Evolutionary conservation across 2,797 vertebrate species (phyloP).

Genomic region (Dendrocincla tyrannina): DNA sequence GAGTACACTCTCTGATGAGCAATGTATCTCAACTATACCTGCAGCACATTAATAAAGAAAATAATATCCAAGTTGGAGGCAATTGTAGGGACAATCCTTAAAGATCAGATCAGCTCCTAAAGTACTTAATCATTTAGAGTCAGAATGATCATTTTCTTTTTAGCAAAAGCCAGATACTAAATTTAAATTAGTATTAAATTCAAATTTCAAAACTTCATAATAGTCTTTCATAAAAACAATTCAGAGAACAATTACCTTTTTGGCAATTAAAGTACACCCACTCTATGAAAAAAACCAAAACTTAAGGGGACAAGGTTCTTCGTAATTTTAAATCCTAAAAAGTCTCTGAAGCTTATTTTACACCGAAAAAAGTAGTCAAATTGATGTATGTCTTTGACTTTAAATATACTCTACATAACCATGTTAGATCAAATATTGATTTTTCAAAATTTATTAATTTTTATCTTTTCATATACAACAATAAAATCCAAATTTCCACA

Average conservation of each 20-base stretch:
- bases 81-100: not conserved
- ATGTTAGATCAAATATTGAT: not conserved
- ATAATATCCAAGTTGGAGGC: not conserved
- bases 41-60: not conserved
- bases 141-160: not conserved
- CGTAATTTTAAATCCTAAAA: not conserved
- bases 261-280: not conserved
- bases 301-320: not conserved
- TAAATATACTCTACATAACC: not conserved
- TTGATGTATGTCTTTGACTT: not conserved
- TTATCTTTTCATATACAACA: not conserved
- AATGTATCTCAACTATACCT: not conserved
- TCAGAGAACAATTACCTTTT: not conserved
- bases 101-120: not conserved
- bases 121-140: not conserved
- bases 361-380: not conserved
- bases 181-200: not conserved
- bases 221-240: not conserved
- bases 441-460: not conserved
- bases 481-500: not conserved
- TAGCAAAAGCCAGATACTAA: not conserved
- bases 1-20: not conserved
- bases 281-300: not conserved
- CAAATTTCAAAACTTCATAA: not conserved
- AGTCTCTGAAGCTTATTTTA: not conserved